Conservation (phyloP, 2,888 invertebrate genomes). For the Alcis repandata region DNA sequence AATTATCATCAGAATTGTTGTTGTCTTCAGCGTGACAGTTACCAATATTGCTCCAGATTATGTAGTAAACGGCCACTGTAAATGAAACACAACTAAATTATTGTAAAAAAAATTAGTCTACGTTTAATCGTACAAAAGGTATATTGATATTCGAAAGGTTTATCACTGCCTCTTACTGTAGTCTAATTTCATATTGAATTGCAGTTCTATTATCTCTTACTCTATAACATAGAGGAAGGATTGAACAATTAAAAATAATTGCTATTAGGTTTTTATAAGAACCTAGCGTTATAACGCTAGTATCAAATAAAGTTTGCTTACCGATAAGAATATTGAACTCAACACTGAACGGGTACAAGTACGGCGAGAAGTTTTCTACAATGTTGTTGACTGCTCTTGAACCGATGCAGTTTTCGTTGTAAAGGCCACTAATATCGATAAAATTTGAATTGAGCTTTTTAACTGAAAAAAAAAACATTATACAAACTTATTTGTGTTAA, state of each 20-base stretch:
- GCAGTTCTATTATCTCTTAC: too few species aligned
- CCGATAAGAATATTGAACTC: conserved; percentile 93
- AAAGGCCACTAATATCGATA: conserved; percentile 72
- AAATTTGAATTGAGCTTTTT: conserved; percentile 47
- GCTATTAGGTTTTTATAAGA: too few species aligned
- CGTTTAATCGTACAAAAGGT: too few species aligned
- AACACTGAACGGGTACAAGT: conserved; percentile 93
- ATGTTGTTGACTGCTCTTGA: conserved; percentile 79
- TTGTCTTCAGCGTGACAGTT: conserved; percentile 82
- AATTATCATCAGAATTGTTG: conserved; percentile 59
- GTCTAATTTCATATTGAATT: too few species aligned
- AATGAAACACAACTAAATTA: conserved; percentile 32
- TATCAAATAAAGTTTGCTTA: conserved; percentile 57
- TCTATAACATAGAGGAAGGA: too few species aligned
- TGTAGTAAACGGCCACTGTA: conserved; percentile 90
- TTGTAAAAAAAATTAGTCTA: not conserved
- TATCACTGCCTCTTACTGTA: too few species aligned
- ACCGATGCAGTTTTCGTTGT: conserved; percentile 78
- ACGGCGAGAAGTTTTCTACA: conserved; percentile 89
- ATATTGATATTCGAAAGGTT: too few species aligned
- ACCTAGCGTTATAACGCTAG: too few species aligned
- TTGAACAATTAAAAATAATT: too few species aligned
- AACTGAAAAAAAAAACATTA: conserved; percentile 31
- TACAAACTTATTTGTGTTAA: too few species aligned
- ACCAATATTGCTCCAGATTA: conserved; percentile 92